Conservation (phyloP, 2,888 invertebrate species). For the Parnassius glacialis region DNA sequence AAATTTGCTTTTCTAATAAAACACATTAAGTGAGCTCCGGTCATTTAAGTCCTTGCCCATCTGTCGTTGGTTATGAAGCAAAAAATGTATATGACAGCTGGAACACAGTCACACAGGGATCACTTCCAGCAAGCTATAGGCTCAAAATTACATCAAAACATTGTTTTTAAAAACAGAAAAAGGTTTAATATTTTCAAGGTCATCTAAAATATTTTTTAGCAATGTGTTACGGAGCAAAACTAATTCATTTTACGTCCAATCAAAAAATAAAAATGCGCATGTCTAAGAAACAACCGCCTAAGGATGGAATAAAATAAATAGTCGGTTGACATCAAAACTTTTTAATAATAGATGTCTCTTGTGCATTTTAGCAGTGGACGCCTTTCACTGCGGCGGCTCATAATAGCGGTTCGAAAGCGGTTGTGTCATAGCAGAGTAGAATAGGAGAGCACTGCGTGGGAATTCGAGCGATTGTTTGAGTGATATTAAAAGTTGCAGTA, state of each 20-base stretch:
- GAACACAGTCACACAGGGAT: too few relatives aligned
- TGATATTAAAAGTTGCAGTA: constrained; percentile 6
- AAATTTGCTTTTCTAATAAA: too few relatives aligned
- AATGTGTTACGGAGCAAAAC: too few relatives aligned
- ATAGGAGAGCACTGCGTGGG: constrained; percentile 13
- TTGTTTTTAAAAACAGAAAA: too few relatives aligned
- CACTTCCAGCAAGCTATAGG: too few relatives aligned
- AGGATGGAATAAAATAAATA: constrained; percentile 14
- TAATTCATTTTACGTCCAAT: background rate
- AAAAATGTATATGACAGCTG: too few relatives aligned
- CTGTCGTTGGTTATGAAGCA: too few relatives aligned
- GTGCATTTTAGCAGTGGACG: constrained; percentile 7
- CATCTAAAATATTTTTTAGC: too few relatives aligned
- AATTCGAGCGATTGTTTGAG: constrained; percentile 5
- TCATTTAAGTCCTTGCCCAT: too few relatives aligned
- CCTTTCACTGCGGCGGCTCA: constrained; percentile 20
- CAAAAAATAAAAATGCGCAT: background rate
- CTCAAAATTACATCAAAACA: too few relatives aligned
- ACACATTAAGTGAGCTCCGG: too few relatives aligned
- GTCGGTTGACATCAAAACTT: background rate
- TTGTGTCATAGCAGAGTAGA: constrained; percentile 19
- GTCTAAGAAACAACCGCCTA: background rate
- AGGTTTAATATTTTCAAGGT: too few relatives aligned
- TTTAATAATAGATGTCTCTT: constrained; percentile 12
- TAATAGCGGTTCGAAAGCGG: constrained; percentile 18